Conservation (phyloP, 2,113 vertebrate genomes). For the Scartelaos histophorus region DNA sequence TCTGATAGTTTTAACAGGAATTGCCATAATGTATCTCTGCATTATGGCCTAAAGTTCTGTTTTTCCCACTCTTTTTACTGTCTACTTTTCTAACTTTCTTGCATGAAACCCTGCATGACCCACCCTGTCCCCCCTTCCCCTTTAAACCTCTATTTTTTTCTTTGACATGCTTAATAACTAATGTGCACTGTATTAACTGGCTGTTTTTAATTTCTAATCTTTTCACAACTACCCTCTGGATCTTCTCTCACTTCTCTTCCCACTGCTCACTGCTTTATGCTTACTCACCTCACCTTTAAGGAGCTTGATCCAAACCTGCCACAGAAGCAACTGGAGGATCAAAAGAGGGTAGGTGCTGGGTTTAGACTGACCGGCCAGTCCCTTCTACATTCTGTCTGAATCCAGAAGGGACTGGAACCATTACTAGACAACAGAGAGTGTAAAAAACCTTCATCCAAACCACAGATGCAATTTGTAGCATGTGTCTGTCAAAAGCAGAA, state of each 20-base stretch:
- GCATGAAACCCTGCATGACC: constrained; percentile 57
- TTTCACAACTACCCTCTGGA: constrained; percentile 21
- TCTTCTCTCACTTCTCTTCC: constrained; percentile 14
- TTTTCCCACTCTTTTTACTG: not conserved
- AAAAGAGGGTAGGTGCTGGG: constrained; percentile 92
- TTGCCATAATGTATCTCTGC: not conserved
- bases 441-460: too few species aligned
- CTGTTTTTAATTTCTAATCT: constrained; percentile 53
- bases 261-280: constrained; percentile 67
- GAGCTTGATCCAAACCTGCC: constrained; percentile 93
- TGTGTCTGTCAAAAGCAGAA: too few species aligned
- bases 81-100: constrained; percentile 22
- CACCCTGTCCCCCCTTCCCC: constrained; percentile 43
- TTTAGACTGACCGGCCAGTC: constrained; percentile 15
- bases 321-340: constrained; percentile 96
- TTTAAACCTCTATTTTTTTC: constrained; percentile 59
- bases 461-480: too few species aligned
- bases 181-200: constrained; percentile 75
- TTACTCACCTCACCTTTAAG: constrained; percentile 82
- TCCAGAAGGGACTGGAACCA: too few species aligned
- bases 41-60: not conserved
- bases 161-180: constrained; percentile 73
- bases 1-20: not conserved
- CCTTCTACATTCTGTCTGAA: too few species aligned
- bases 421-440: too few species aligned